Base-by-base conservation (phyloP, 2,797 vertebrate species). In the Pelochelys cantorii region DNA sequence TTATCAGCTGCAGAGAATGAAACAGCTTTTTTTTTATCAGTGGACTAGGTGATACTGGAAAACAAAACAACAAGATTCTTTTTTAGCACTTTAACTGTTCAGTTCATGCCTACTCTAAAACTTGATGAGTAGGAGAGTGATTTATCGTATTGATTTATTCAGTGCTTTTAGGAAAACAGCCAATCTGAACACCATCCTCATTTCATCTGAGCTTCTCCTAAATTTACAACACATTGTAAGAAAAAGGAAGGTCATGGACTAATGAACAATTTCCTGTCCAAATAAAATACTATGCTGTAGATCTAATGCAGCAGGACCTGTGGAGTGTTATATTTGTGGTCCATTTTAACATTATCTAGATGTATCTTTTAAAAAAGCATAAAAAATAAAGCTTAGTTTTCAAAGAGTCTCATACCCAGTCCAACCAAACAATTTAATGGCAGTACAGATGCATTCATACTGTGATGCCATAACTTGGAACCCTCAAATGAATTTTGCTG, bases 391-490 rank as follows among this genome's bases (percentile, higher is more conserved):
- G 3, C 2, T 71, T 86, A 34, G 52, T 74, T 93, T 93, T 93
- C 53, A 92, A 83, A 92, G 65, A 55, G 4, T 81, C 71, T 18
- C 83, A 23, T 77, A 90, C 75, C 27, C 91, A 77, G 82, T 81
- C 27, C 59, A 82, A 48, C 88, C 29, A 87, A 88, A 94, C 37
- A 75, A 2, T 34, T 93, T 86, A 7, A 4, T 89, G 65, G 5
- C 88, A 14, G 71, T 84, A 77, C 79, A 88, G 86, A 90, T 90
- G 74, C 77, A 87, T 83, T 92, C 85, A 57, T 92, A 81, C 14
- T 79, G n/a, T n/a, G 77, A 27, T 95, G 83, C 77, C 65, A 86
- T 83, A 65, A 79, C n/a, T 83, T 94, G 85, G 78, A 95, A 68
- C 56, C 15, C 75, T 86, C 93, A 79, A 89, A 83, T 80, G 23